phyloP scores from a whole-genome alignment of 2,113 vertebrate species.

The Nannobrachium achirus region DNA sequence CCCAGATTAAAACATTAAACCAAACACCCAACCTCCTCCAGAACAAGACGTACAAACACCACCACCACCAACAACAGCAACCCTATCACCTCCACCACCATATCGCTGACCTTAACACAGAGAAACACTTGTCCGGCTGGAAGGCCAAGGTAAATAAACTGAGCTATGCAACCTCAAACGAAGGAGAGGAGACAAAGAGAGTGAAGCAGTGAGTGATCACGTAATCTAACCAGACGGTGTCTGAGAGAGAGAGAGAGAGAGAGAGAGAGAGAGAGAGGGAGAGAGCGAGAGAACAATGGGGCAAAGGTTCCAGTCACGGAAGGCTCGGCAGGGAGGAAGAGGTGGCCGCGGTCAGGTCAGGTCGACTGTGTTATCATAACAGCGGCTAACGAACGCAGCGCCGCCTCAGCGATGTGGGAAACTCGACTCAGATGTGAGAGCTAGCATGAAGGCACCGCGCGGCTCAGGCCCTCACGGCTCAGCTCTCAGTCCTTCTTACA shows the following conservation, averaged over 20 bases:
- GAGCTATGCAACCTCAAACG: conserved; percentile 10
- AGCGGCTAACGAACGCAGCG: conserved; percentile 38
- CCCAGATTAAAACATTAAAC: not conserved
- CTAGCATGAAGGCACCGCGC: not conserved
- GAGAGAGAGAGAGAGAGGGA: not conserved
- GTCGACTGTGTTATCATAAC: conserved; percentile 60
- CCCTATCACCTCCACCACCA: not conserved
- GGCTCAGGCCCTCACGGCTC: not conserved
- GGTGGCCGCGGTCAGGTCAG: conserved; percentile 45
- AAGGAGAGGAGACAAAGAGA: conserved; percentile 5
- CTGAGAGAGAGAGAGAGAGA: not conserved
- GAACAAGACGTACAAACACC: conserved; percentile 2
- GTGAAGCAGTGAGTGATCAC: conserved; percentile 8
- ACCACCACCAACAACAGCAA: too few relatives aligned
- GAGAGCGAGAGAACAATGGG: conserved; percentile 50
- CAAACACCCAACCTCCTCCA: not conserved
- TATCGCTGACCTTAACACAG: conserved; percentile 17
- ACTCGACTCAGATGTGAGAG: conserved; percentile 29
- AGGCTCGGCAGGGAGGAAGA: conserved; percentile 52
- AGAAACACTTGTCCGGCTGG: conserved; percentile 2
- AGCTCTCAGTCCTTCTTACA: too few relatives aligned
- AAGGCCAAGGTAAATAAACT: conserved; percentile 49
- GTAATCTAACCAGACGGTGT: conserved; percentile 18
- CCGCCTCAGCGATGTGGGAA: conserved; percentile 47
- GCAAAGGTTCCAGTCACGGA: conserved; percentile 52